phyloP scores from a whole-genome alignment of 2,888 invertebrate genomes.

The Beris morrisii region DNA sequence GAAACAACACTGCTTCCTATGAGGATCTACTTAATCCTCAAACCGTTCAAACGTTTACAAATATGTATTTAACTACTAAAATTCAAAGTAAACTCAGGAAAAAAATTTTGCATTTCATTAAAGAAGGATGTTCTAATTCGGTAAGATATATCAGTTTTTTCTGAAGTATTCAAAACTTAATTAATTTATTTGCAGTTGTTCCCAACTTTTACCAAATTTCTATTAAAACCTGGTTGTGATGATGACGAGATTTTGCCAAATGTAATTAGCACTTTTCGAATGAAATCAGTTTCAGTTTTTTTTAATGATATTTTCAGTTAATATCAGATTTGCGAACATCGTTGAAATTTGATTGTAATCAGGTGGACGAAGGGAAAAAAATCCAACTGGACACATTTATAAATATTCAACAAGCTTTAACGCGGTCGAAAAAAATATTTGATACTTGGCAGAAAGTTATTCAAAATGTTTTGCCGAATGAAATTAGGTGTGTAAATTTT shows the following conservation, averaged over 20 bases:
- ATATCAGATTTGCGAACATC: constrained; percentile 48
- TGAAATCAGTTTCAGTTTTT: background rate
- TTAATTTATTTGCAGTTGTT: constrained; percentile 42
- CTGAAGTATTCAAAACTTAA: background rate
- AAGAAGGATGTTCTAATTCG: constrained; percentile 45
- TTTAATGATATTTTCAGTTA: constrained; percentile 43
- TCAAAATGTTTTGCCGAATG: constrained; percentile 41
- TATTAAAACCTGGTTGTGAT: constrained; percentile 48
- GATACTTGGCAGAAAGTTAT: constrained; percentile 51
- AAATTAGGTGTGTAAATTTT: constrained; percentile 42
- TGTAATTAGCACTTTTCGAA: constrained; percentile 41
- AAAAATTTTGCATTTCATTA: constrained; percentile 49
- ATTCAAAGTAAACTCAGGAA: constrained; percentile 47
- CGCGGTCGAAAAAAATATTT: constrained; percentile 51
- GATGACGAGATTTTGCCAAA: constrained; percentile 47
- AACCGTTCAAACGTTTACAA: constrained; percentile 49
- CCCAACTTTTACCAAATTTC: constrained; percentile 48
- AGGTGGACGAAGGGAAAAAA: constrained; percentile 41
- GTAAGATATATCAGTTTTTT: constrained; percentile 41
- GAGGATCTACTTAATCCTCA: constrained; percentile 48
- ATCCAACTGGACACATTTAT: constrained; percentile 50
- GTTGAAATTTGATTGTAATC: constrained; percentile 41
- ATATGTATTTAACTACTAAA: constrained; percentile 46
- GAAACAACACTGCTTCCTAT: constrained; percentile 48
- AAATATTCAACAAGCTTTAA: constrained; percentile 49